Evolutionary conservation across 2,888 invertebrate genomes (phyloP).

Genomic region (Therioaphis trifolii): DNA sequence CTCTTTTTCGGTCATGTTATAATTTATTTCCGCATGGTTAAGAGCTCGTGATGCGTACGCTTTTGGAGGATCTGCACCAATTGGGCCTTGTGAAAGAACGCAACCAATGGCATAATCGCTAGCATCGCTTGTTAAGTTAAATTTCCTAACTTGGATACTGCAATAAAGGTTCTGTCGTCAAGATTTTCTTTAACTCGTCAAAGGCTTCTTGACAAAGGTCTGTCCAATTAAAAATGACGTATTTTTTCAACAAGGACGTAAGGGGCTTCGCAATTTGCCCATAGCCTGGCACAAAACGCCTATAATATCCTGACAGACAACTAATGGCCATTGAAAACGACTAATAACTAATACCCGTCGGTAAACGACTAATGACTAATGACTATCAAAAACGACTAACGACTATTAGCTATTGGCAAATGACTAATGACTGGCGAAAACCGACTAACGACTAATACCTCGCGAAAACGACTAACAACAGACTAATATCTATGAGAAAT

Average conservation of each 20-base stretch:
- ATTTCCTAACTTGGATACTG: not conserved
- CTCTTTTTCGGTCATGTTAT: not conserved
- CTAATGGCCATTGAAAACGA: no score
- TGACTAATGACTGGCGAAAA: no score
- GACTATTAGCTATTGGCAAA: no score
- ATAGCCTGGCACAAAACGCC: slow-evolving; percentile 66
- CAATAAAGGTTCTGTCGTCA: not conserved
- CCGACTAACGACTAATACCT: no score
- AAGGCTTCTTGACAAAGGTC: no score
- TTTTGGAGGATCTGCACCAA: not conserved
- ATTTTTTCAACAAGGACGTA: slow-evolving; percentile 65
- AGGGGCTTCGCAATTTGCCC: slow-evolving; percentile 66
- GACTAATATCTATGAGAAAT: no score
- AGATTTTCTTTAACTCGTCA: slow-evolving; percentile 45
- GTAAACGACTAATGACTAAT: no score
- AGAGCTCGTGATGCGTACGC: not conserved
- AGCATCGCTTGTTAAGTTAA: not conserved
- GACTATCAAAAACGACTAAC: no score
- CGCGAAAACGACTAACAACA: no score
- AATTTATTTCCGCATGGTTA: not conserved
- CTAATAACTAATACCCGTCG: no score
- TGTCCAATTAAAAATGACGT: slow-evolving; percentile 64
- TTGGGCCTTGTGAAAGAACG: not conserved
- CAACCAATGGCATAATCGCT: not conserved
- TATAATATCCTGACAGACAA: slow-evolving; percentile 67